Conservation (phyloP, 2,113 vertebrate genomes). For the Aegotheles bennettii region DNA sequence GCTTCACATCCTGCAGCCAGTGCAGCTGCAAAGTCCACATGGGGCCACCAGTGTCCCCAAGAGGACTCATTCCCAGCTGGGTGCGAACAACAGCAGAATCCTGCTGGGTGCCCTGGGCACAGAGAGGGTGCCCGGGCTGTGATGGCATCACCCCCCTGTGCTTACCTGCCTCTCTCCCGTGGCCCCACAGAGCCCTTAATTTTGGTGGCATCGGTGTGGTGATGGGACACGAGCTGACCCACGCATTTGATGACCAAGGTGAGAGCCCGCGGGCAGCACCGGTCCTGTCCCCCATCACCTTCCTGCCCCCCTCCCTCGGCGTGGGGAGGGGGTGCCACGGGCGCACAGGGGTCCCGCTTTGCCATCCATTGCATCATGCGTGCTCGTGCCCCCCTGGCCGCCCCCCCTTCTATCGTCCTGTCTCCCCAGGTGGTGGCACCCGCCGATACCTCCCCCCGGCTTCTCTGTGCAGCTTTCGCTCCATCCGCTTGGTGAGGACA, state of each 20-base stretch:
- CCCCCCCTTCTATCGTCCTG: slow-evolving; percentile 46
- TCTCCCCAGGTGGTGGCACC: slow-evolving; percentile 66
- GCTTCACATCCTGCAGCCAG: not conserved
- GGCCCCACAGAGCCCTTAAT: slow-evolving; percentile 85
- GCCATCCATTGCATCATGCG: slow-evolving; percentile 38
- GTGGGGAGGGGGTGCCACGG: not conserved
- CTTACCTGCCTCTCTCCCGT: not conserved
- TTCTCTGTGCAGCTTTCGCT: slow-evolving; percentile 68
- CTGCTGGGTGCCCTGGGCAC: not conserved
- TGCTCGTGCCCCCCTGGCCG: not conserved
- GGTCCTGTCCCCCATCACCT: fast-evolving
- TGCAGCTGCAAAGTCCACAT: not conserved
- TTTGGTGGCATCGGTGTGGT: slow-evolving; percentile 97
- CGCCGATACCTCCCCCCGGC: slow-evolving; percentile 36
- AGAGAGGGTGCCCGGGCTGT: not conserved
- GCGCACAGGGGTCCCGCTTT: not conserved
- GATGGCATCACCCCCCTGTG: fast-evolving
- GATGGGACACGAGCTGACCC: slow-evolving; percentile 97
- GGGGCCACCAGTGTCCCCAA: not conserved
- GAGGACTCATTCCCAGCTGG: not conserved
- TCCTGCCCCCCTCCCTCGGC: not conserved
- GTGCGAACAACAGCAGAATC: not conserved
- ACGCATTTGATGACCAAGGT: slow-evolving; percentile 99
- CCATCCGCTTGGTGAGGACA: slow-evolving; percentile 65
- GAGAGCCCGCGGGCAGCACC: not conserved